Conservation (phyloP, 2,113 vertebrate species). For the Gyps fulvus region DNA sequence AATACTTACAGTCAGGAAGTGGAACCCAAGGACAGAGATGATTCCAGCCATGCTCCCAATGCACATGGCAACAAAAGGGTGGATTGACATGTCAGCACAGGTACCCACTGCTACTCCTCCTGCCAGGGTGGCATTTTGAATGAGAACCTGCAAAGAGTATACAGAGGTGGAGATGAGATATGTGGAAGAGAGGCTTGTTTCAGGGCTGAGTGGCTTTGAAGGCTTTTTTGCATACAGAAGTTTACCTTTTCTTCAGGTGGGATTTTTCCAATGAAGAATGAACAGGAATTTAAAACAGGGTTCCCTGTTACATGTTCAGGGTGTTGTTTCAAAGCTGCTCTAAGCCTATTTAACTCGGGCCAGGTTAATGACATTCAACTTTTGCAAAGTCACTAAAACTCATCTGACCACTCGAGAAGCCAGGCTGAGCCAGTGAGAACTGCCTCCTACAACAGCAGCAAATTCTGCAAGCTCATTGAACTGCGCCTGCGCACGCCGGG, state of each 20-base stretch:
- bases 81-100: conserved; percentile 86
- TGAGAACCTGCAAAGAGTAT: conserved; percentile 80
- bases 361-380: background rate
- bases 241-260: background rate
- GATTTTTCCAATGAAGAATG: background rate
- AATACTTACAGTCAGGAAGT: conserved; percentile 81
- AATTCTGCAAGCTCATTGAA: background rate
- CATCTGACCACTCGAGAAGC: background rate
- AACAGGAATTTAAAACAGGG: background rate
- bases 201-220: background rate
- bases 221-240: background rate
- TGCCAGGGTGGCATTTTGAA: conserved; percentile 94
- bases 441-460: background rate
- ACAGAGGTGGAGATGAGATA: background rate
- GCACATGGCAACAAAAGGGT: conserved; percentile 81
- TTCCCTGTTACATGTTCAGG: background rate
- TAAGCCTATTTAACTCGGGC: background rate
- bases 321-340: background rate
- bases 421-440: background rate
- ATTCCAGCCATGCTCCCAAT: conserved; percentile 86
- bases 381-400: background rate
- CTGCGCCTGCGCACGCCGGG: background rate
- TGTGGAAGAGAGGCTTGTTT: background rate
- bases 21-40: conserved; percentile 89
- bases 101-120: conserved; percentile 96